Conservation (phyloP, 2,888 invertebrate genomes). For the Terebella lapidaria region DNA sequence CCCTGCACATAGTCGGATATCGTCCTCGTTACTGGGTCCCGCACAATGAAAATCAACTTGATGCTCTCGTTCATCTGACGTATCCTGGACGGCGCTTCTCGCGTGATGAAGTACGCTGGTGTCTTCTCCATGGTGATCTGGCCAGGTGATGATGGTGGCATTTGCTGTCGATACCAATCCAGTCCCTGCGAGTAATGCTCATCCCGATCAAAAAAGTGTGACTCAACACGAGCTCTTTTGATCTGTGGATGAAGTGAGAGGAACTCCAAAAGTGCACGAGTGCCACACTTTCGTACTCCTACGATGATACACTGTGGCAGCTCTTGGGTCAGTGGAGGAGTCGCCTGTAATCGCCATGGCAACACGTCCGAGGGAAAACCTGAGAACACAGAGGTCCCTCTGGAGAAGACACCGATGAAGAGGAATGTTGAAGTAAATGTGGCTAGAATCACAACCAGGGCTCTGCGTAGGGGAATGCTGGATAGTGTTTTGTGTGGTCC, state of each 20-base stretch:
- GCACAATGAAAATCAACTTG: slow-evolving; percentile 81
- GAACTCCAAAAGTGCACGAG: slow-evolving; percentile 11
- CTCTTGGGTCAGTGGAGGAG: neutral
- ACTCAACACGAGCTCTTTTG: slow-evolving; percentile 1
- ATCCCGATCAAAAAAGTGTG: slow-evolving; percentile 61
- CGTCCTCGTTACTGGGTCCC: slow-evolving; percentile 91
- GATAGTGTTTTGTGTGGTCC: no score
- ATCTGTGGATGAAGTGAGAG: slow-evolving; percentile 5
- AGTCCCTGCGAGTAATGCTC: slow-evolving; percentile 77
- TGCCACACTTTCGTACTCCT: slow-evolving; percentile 13
- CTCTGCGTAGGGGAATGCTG: no score
- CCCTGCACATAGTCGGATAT: slow-evolving; percentile 97
- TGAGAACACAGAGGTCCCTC: no score
- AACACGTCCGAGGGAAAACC: no score
- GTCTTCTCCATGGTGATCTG: slow-evolving; percentile 96
- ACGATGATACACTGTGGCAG: slow-evolving; percentile 9
- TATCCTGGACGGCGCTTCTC: slow-evolving; percentile 91
- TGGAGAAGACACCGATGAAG: no score
- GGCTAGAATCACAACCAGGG: no score
- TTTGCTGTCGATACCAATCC: slow-evolving; percentile 73
- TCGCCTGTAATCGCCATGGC: no score
- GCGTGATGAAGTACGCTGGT: slow-evolving; percentile 94
- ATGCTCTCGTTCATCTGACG: slow-evolving; percentile 89
- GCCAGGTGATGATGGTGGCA: slow-evolving; percentile 86
- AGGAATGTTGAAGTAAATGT: no score